phyloP scores from a whole-genome alignment of 2,113 vertebrate genomes.

The Irena cyanogastra region DNA sequence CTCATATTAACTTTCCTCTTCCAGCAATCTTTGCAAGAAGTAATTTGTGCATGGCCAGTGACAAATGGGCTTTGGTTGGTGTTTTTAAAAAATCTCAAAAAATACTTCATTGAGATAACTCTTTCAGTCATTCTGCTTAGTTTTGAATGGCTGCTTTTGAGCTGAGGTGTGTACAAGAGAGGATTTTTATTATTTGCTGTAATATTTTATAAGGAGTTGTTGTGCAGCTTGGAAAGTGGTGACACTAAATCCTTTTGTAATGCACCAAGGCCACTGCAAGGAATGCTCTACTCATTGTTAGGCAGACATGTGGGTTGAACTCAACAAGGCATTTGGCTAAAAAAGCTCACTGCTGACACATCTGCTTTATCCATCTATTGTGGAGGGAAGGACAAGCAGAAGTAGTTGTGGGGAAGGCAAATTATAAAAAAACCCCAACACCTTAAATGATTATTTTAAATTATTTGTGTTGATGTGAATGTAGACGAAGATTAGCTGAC shows the following conservation, averaged over 20 bases:
- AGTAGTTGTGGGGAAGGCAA: not conserved
- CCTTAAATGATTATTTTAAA: not conserved
- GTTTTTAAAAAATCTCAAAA: not conserved
- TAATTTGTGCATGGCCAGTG: not conserved
- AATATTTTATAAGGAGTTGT: not conserved
- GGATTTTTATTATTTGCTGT: not conserved
- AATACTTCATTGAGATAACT: not conserved
- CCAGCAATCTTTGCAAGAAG: not conserved
- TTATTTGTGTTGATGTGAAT: conserved; percentile 38
- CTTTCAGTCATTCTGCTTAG: not conserved
- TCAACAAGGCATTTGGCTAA: not conserved
- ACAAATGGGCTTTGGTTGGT: not conserved
- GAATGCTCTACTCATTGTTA: not conserved
- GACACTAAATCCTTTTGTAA: conserved; percentile 38
- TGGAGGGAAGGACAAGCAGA: not conserved
- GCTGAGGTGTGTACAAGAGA: not conserved
- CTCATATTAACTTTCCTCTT: not conserved
- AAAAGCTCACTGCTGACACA: not conserved
- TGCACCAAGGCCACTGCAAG: not conserved
- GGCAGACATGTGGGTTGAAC: not conserved
- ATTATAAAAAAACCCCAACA: not conserved
- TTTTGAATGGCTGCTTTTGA: not conserved
- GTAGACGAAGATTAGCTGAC: conserved; percentile 21
- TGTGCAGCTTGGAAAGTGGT: not conserved
- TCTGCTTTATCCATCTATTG: conserved; percentile 38